Evolutionary conservation across 2,888 invertebrate genomes (phyloP).

Genomic region (Scrobipalpa costella): DNA sequence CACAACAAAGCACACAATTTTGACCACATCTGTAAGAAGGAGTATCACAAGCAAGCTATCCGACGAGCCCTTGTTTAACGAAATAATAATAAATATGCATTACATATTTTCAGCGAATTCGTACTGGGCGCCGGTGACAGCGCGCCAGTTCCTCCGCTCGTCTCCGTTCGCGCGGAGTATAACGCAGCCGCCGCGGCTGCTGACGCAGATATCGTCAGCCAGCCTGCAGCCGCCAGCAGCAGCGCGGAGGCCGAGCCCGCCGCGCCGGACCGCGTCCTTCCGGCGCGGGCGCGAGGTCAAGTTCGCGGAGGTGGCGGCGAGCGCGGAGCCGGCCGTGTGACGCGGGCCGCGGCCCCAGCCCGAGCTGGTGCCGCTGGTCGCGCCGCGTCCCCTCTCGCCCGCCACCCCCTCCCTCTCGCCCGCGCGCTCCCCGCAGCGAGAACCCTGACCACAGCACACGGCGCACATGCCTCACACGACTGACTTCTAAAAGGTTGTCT

Average conservation of each 20-base stretch:
- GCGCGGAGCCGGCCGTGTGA: slow-evolving; percentile 68
- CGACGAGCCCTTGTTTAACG: neutral
- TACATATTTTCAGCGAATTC: slow-evolving; percentile 58
- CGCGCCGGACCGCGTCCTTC: slow-evolving; percentile 69
- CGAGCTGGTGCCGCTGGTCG: slow-evolving; percentile 78
- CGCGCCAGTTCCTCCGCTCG: slow-evolving; percentile 85
- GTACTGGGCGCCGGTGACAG: slow-evolving; percentile 86
- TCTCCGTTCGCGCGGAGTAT: slow-evolving; percentile 82
- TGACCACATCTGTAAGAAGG: neutral
- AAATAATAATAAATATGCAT: neutral
- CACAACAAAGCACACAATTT: neutral
- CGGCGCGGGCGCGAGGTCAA: slow-evolving; percentile 77
- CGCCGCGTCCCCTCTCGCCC: slow-evolving; percentile 47
- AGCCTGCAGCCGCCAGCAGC: slow-evolving; percentile 65
- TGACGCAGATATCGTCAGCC: slow-evolving; percentile 72
- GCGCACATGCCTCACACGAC: slow-evolving; percentile 59
- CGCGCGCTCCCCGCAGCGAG: slow-evolving; percentile 37
- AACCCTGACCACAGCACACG: slow-evolving; percentile 63
- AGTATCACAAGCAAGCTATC: neutral
- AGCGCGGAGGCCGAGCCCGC: slow-evolving; percentile 59
- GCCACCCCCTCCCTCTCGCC: slow-evolving; percentile 40
- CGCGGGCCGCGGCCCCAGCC: slow-evolving; percentile 78
- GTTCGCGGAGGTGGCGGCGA: slow-evolving; percentile 67
- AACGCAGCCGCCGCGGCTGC: slow-evolving; percentile 55
- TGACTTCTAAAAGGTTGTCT: slow-evolving; percentile 56